A percentile compares a stretch with the other conserved stretches of the same genome.
These are phyloP conservation scores for Drosophila yooni DNA, from an alignment of 2,888 invertebrate species.

Conservation along the genomic window DNA sequence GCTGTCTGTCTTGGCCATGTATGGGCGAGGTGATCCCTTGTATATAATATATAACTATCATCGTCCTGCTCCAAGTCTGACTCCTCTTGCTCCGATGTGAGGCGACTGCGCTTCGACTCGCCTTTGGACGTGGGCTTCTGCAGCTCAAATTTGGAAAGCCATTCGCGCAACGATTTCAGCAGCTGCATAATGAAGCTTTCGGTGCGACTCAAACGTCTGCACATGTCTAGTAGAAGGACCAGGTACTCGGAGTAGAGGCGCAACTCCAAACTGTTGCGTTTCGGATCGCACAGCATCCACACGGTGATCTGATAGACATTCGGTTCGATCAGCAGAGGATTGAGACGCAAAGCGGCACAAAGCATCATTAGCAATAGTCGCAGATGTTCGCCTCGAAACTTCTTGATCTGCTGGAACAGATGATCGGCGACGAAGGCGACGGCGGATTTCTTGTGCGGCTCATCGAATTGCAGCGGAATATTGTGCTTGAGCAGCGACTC, in stretches of 20 bases:
- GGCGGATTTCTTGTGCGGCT: conserved; percentile 11
- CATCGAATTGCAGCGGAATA: conserved; percentile 59
- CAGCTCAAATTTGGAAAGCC: conserved; percentile 60
- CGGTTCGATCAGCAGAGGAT: conserved; percentile 82
- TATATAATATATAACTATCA: neutral
- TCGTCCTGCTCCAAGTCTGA: neutral
- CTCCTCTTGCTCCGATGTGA: neutral
- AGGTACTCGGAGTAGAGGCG: conserved; percentile 79
- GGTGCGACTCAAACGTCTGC: conserved; percentile 79
- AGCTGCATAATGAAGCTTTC: conserved; percentile 82
- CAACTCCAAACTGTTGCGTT: conserved; percentile 51
- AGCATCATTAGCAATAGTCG: conserved; percentile 76
- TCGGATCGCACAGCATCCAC: conserved; percentile 75
- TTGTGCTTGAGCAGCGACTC: conserved; percentile 80
- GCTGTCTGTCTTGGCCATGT: conserved; percentile 80
- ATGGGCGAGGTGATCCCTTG: conserved; percentile 43
- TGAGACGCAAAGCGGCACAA: conserved; percentile 78
- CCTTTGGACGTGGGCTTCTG: conserved; percentile 23
- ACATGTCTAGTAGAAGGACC: conserved; percentile 82
- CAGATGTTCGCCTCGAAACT: conserved; percentile 52
- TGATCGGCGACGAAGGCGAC: conserved; percentile 54
- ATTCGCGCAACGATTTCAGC: conserved; percentile 75
- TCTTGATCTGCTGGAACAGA: conserved; percentile 47
- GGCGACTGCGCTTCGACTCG: conserved; percentile 22
- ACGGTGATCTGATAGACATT: conserved; percentile 78